Conservation (phyloP, 2,797 vertebrate species). For the Acropternis orthonyx region DNA sequence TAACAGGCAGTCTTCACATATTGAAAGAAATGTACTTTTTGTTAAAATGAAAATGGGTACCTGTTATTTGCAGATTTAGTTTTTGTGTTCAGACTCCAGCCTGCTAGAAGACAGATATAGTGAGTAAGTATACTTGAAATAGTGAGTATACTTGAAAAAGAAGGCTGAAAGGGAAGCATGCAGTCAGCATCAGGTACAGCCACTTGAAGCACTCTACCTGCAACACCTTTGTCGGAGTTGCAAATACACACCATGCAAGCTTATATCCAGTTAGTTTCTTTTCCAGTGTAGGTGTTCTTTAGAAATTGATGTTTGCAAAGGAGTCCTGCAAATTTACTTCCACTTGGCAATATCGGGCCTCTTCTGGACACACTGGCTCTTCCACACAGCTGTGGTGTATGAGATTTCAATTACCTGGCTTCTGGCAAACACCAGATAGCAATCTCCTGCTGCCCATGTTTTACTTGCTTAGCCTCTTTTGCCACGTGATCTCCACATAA, state of each 20-base stretch:
- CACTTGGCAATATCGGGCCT: background rate
- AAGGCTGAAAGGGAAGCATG: background rate
- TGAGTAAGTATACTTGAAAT: background rate
- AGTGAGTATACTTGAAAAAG: background rate
- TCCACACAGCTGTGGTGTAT: background rate
- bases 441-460: background rate
- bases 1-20: background rate
- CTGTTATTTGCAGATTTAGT: background rate
- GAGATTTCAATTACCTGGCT: background rate
- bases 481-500: background rate
- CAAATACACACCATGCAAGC: background rate
- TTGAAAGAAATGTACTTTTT: background rate
- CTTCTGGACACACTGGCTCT: background rate
- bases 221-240: background rate
- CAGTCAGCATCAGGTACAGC: background rate
- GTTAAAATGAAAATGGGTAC: background rate
- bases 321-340: background rate
- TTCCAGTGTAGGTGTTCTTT: background rate
- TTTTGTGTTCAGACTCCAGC: background rate
- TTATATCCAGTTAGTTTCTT: background rate
- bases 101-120: background rate
- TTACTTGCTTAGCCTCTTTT: background rate
- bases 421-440: constrained; percentile 6
- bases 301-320: background rate
- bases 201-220: background rate